phyloP scores from a whole-genome alignment of 2,113 vertebrate species.

The Hemiprocne comata region DNA sequence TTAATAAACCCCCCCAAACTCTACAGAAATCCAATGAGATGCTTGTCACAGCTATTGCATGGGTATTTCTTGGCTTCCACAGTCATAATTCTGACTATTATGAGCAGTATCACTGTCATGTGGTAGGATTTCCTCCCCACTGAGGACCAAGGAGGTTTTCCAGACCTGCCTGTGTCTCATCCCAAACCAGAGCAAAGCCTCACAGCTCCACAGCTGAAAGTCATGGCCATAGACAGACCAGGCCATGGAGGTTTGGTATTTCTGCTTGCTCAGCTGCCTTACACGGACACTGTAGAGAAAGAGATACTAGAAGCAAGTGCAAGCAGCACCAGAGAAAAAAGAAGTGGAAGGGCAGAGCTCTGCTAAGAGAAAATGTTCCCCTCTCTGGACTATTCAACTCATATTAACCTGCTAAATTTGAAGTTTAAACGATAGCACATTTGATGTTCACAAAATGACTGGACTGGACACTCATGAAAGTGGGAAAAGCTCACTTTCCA shows the following conservation, averaged over 20 bases:
- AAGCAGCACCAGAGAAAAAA: not conserved
- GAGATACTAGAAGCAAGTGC: not conserved
- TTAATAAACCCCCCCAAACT: not conserved
- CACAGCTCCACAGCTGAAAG: not conserved
- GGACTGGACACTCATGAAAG: not conserved
- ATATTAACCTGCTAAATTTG: not conserved
- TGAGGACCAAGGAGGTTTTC: not conserved
- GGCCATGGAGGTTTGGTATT: not conserved
- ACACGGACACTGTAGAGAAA: not conserved
- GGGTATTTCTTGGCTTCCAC: not conserved
- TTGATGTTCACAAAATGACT: not conserved
- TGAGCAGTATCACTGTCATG: not conserved
- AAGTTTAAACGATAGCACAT: not conserved
- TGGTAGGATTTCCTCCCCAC: not conserved
- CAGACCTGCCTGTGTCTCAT: not conserved
- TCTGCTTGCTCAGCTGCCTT: slow-evolving; percentile 11
- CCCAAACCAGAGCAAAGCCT: not conserved
- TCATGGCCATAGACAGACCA: not conserved
- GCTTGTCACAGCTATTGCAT: not conserved
- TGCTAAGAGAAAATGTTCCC: not conserved
- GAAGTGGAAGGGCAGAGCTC: not conserved
- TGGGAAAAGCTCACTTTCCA: not conserved
- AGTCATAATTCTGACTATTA: not conserved
- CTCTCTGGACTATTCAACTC: not conserved
- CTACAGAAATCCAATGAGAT: not conserved